These are phyloP conservation scores for Phoeniculus purpureus DNA, from an alignment of 2,797 vertebrate species.

Conservation along the genomic window DNA sequence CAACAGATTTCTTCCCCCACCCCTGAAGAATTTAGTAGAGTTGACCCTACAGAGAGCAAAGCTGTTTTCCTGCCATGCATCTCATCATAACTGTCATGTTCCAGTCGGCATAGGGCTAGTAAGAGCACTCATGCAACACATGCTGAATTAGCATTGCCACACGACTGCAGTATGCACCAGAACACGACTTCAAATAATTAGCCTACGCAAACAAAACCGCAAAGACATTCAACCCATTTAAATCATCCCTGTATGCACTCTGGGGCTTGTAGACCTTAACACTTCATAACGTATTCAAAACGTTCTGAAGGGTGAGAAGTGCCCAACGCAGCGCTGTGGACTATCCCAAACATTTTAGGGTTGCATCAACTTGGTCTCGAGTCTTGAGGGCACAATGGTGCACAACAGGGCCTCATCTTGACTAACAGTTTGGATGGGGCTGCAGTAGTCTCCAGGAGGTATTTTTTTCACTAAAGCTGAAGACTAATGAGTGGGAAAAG, in stretches of 20 bases:
- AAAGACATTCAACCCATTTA: neutral
- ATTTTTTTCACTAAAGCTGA: neutral
- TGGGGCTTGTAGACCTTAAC: neutral
- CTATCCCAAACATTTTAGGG: neutral
- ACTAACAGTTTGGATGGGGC: neutral
- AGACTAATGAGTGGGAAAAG: neutral
- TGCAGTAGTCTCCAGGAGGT: neutral
- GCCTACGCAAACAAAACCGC: neutral
- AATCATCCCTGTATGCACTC: neutral
- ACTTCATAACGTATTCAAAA: neutral
- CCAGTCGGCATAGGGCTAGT: neutral
- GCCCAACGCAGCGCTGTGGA: neutral
- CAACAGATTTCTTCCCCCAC: neutral
- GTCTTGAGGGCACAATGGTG: neutral
- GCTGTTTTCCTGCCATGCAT: neutral
- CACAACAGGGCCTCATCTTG: neutral
- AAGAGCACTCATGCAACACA: slow-evolving; percentile 15
- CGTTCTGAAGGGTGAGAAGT: neutral
- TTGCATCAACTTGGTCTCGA: neutral
- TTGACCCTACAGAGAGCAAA: neutral
- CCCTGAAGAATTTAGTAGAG: neutral
- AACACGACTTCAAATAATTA: slow-evolving; percentile 22
- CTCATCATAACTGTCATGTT: neutral
- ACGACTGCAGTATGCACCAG: slow-evolving; percentile 24
- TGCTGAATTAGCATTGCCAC: neutral